A percentile compares a stretch with the other conserved stretches of the same genome.
Evolutionary conservation across 2,113 vertebrate species (phyloP).

Genomic region (Thalassoma bifasciatum): DNA sequence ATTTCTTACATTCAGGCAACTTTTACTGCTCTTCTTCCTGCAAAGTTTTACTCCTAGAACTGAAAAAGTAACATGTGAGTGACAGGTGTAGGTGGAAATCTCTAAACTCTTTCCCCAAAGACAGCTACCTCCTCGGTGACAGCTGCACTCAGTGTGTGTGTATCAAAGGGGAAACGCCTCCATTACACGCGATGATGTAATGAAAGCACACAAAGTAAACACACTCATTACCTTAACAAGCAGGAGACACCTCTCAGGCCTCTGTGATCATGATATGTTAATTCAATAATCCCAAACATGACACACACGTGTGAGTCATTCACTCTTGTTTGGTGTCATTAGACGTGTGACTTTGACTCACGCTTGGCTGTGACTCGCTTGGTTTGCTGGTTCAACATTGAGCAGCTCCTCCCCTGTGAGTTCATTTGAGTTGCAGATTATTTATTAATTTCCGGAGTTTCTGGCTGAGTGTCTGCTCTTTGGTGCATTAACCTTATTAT

Average conservation of each 20-base stretch:
- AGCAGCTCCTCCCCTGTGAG: neutral
- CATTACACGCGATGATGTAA: conserved; percentile 3
- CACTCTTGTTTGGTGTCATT: conserved; percentile 11
- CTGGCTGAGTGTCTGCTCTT: conserved; percentile 18
- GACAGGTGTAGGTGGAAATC: neutral
- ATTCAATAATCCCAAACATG: conserved; percentile 8
- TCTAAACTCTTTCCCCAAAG: neutral
- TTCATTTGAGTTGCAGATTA: conserved; percentile 17
- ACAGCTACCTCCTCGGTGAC: neutral
- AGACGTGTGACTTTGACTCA: conserved; percentile 18
- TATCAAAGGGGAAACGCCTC: neutral
- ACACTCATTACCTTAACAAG: neutral
- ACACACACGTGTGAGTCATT: conserved; percentile 13
- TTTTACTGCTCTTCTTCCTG: too few species aligned
- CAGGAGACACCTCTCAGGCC: neutral
- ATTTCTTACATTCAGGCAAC: too few species aligned
- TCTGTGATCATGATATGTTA: neutral
- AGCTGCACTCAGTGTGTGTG: conserved; percentile 4
- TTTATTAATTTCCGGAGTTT: conserved; percentile 47
- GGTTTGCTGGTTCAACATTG: conserved; percentile 4
- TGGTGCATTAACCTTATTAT: conserved; percentile 49
- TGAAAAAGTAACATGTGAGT: neutral
- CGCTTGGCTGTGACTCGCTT: neutral
- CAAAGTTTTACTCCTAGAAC: neutral
- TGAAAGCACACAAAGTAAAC: neutral